Evolutionary conservation across 2,888 invertebrate species (phyloP), one percentile per base, ranked within the genome.

Genomic region (Chloromyia formosa): DNA sequence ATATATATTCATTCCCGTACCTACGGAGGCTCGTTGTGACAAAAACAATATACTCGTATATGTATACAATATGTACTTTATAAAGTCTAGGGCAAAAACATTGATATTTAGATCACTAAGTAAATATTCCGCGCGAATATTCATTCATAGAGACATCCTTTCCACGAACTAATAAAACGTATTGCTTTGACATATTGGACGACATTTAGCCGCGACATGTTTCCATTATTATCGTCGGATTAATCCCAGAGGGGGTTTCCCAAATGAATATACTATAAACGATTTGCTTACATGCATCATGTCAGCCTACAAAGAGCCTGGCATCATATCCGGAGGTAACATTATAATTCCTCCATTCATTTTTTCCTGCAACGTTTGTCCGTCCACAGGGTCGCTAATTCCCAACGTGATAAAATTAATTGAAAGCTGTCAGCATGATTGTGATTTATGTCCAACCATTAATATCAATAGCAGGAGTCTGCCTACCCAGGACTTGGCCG

Each of bases 331-430:
- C 58, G 42, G 49, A 20, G 40, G 40, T 71, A 56, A 58, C 56
- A 40, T 71, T 71, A 71, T 58, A 71, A 71, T 71, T 56, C 71
- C 66, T 45, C 49, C 45, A 66, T 49, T 66, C 66, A 45, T 66
- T 66, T 66, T 66, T 66, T 74, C 73, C 40, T 40, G 4, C 53
- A 22, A 4, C 49, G 64, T 35, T 61, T 35, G 27, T 35, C 7
- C 27, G 27, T 35, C 27, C 27, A 35, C 27, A 35, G 61, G 73
- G 64, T 68, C 74, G 75, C 77, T 77, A 77, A 77, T 77, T 77
- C 77, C 77, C 75, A 77, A 75, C 75, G 77, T 77, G 77, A 77
- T 77, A 77, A 77, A 77, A 77, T 77, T 77, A 77, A 77, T 77
- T 77, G 77, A 77, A 75, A 69, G 68, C 77, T 77, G 77, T 75